phyloP scores from a whole-genome alignment of 2,888 invertebrate species.

The Galerucella calmariensis region DNA sequence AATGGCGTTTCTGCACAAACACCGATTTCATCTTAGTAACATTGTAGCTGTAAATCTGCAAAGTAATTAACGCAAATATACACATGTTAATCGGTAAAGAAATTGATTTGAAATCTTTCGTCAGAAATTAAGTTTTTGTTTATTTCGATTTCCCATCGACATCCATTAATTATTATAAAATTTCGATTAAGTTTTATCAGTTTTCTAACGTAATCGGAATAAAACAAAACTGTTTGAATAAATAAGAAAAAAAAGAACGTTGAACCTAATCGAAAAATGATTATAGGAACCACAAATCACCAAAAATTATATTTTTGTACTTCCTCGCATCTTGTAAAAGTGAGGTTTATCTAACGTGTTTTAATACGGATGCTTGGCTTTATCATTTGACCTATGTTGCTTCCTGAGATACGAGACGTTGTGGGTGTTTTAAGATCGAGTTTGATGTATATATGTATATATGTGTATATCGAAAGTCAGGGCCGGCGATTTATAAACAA shows the following conservation, averaged over 20 bases:
- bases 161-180: neutral
- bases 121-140: neutral
- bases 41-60: constrained; percentile 15
- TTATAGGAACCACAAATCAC: constrained; percentile 33
- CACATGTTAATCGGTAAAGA: constrained; percentile 10
- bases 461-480: too few relatives aligned
- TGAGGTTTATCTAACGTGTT: constrained; percentile 51
- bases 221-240: constrained; percentile 13
- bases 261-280: constrained; percentile 32
- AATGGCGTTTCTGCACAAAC: constrained; percentile 20
- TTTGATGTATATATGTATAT: neutral
- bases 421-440: constrained; percentile 50
- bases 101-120: neutral
- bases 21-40: constrained; percentile 13
- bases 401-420: constrained; percentile 55
- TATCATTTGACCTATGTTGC: constrained; percentile 57
- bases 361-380: constrained; percentile 57
- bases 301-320: constrained; percentile 30
- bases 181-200: neutral
- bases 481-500: neutral
- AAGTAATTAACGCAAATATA: constrained; percentile 16
- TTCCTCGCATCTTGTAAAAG: constrained; percentile 39
- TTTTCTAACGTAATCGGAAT: neutral
- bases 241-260: constrained; percentile 30
- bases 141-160: neutral